Conservation (phyloP, 2,797 vertebrate genomes). For the Acestrorhynchus altus region DNA sequence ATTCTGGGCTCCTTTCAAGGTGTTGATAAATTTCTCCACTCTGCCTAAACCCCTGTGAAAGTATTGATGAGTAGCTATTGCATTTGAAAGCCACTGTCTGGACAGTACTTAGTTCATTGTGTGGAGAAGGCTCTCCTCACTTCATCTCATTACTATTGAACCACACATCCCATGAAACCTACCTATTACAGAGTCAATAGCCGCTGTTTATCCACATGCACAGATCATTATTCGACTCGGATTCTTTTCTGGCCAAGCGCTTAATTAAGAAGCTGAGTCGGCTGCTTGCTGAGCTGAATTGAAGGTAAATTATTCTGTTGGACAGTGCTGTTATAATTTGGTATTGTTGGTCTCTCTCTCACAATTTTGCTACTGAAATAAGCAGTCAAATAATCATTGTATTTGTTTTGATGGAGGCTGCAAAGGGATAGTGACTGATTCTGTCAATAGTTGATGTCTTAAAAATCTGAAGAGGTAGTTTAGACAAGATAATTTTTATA, state of each 20-base stretch:
- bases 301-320: slow-evolving; percentile 62
- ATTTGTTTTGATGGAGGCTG: slow-evolving; percentile 47
- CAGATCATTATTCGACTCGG: slow-evolving; percentile 60
- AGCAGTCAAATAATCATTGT: slow-evolving; percentile 54
- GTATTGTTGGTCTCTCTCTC: slow-evolving; percentile 48
- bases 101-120: slow-evolving; percentile 57
- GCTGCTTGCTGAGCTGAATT: slow-evolving; percentile 53
- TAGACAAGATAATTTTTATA: neutral
- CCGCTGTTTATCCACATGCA: slow-evolving; percentile 62
- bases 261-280: slow-evolving; percentile 63
- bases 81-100: slow-evolving; percentile 53
- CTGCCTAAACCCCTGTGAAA: slow-evolving; percentile 49
- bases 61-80: slow-evolving; percentile 53
- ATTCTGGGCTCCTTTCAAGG: slow-evolving; percentile 33
- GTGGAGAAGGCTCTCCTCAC: slow-evolving; percentile 57
- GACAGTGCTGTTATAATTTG: slow-evolving; percentile 56
- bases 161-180: slow-evolving; percentile 63
- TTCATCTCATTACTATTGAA: slow-evolving; percentile 66
- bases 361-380: slow-evolving; percentile 55
- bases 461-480: neutral
- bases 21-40: slow-evolving; percentile 52
- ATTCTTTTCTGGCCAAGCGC: slow-evolving; percentile 61
- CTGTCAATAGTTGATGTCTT: slow-evolving; percentile 20
- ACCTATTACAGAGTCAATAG: slow-evolving; percentile 66
- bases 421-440: slow-evolving; percentile 40